phyloP scores from a whole-genome alignment of 2,888 invertebrate genomes.

The Drosophila acutilabella region DNA sequence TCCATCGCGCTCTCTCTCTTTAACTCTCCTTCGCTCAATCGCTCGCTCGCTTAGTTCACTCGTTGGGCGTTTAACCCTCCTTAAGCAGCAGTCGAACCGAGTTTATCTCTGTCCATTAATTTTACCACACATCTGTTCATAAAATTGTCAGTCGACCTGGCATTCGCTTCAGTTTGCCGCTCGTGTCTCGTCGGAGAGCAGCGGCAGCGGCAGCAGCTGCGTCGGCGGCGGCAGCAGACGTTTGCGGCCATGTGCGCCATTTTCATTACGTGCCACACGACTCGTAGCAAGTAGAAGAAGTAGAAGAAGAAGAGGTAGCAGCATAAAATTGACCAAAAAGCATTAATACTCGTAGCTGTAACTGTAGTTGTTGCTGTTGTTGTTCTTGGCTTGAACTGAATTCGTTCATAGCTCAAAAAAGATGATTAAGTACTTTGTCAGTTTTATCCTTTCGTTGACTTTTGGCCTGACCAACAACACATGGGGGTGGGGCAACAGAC shows the following conservation, averaged over 20 bases:
- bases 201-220: constrained; percentile 29
- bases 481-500: neutral
- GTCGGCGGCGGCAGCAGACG: constrained; percentile 7
- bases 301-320: neutral
- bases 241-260: constrained; percentile 72
- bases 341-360: constrained; percentile 39
- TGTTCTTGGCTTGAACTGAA: constrained; percentile 37
- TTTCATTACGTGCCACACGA: constrained; percentile 73
- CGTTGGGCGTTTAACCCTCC: constrained; percentile 61
- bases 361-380: too few relatives aligned
- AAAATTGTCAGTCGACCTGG: constrained; percentile 77
- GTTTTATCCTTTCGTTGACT: constrained; percentile 38
- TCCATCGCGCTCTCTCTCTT: constrained; percentile 3
- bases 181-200: constrained; percentile 59
- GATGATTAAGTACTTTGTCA: constrained; percentile 45
- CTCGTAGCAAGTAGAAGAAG: constrained; percentile 30
- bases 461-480: constrained; percentile 5
- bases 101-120: constrained; percentile 81
- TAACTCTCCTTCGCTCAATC: constrained; percentile 2
- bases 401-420: constrained; percentile 30
- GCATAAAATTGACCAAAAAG: constrained; percentile 4
- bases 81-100: constrained; percentile 38
- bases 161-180: constrained; percentile 71
- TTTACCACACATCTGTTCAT: constrained; percentile 81
- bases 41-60: constrained; percentile 18